A percentile compares a stretch with the other conserved stretches of the same genome.
phyloP scores from a whole-genome alignment of 2,113 vertebrate species.

The Jacana jacana region DNA sequence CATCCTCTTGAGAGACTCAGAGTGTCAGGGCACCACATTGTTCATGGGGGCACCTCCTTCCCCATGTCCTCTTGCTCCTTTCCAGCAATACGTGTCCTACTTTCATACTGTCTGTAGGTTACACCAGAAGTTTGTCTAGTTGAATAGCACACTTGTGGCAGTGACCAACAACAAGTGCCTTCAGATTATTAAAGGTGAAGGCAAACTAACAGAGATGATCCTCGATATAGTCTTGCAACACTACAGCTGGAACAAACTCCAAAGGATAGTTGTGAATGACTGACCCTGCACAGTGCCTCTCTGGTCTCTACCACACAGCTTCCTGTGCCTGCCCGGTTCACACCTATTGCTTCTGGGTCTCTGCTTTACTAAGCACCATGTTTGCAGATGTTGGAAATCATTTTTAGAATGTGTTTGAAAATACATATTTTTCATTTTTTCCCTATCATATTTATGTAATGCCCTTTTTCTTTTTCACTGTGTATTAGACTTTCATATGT shows the following conservation, averaged over 20 bases:
- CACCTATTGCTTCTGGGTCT: neutral
- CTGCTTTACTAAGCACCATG: neutral
- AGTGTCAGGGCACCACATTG: neutral
- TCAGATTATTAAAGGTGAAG: neutral
- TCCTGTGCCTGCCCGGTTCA: neutral
- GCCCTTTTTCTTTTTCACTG: slow-evolving; percentile 1
- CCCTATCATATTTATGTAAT: slow-evolving; percentile 4
- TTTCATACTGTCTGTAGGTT: rapidly evolving
- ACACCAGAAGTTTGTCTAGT: neutral
- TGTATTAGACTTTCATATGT: slow-evolving; percentile 32
- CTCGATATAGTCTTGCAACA: neutral
- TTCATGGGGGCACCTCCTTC: rapidly evolving
- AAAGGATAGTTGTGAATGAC: neutral
- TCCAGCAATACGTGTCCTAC: rapidly evolving
- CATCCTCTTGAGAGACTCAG: neutral
- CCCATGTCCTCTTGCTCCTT: neutral
- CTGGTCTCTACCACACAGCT: neutral
- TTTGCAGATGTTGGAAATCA: neutral
- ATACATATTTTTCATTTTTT: slow-evolving; percentile 10
- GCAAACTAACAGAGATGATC: neutral
- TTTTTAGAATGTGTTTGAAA: slow-evolving; percentile 14
- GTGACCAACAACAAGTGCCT: neutral
- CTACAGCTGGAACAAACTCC: neutral
- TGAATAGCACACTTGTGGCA: neutral
- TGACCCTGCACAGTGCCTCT: neutral